phyloP scores from a whole-genome alignment of 2,888 invertebrate species.

The Sarcophaga subvicina region DNA sequence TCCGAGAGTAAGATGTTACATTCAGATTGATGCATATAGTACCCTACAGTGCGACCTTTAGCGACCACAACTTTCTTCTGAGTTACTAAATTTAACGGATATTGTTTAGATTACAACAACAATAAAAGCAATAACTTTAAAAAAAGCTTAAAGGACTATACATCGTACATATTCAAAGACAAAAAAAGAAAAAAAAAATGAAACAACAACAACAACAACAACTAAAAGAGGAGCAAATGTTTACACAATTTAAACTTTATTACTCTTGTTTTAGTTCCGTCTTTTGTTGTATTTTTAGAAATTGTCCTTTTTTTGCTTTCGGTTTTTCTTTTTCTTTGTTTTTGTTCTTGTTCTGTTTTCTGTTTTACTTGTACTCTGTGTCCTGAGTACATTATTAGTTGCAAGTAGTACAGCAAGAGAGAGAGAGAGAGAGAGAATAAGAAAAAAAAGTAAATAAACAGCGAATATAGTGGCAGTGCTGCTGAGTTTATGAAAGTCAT shows the following conservation, averaged over 20 bases:
- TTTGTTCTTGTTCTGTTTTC: neutral
- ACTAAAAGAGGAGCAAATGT: constrained; percentile 64
- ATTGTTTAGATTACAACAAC: constrained; percentile 71
- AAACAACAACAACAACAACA: neutral
- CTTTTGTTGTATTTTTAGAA: constrained; percentile 40
- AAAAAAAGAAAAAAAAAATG: neutral
- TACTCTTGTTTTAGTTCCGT: constrained; percentile 68
- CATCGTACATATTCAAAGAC: neutral
- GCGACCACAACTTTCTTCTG: neutral
- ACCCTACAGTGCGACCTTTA: no score
- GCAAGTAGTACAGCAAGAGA: constrained; percentile 35
- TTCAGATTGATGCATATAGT: no score
- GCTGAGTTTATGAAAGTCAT: constrained; percentile 45
- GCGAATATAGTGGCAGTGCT: constrained; percentile 25
- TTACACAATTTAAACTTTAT: constrained; percentile 74
- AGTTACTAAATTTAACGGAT: constrained; percentile 67
- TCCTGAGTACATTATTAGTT: constrained; percentile 60
- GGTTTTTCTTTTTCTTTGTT: constrained; percentile 22
- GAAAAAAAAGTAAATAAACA: constrained; percentile 21
- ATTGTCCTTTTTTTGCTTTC: constrained; percentile 43
- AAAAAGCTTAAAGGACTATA: constrained; percentile 36
- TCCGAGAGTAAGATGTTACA: no score
- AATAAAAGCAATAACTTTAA: constrained; percentile 30
- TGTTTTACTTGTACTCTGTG: constrained; percentile 31
- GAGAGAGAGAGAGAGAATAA: constrained; percentile 3